These are phyloP conservation scores for Sakesphorus luctuosus DNA, from an alignment of 2,113 vertebrate genomes.

Conservation along the genomic window DNA sequence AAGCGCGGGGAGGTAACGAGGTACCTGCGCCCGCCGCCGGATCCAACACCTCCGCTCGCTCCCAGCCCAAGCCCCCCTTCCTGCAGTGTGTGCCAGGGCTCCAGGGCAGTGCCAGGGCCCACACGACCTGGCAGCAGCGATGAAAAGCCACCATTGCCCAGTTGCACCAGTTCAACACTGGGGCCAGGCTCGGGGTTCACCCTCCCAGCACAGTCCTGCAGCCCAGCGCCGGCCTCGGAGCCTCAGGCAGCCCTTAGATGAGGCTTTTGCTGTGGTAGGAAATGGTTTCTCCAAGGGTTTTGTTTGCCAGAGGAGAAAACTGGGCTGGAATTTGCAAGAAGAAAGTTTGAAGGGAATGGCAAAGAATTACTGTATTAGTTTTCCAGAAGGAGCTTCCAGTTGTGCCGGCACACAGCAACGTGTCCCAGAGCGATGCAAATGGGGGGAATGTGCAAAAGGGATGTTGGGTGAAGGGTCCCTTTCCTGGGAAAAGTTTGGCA, in stretches of 20 bases:
- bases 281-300: constrained; percentile 4
- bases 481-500: background rate
- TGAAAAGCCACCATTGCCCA: fast-evolving
- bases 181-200: fast-evolving
- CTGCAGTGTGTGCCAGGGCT: fast-evolving
- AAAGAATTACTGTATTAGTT: background rate
- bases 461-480: background rate
- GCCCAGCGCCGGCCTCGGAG: background rate
- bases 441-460: background rate
- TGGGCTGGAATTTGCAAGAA: background rate
- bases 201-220: background rate
- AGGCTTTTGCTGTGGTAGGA: background rate
- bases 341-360: background rate
- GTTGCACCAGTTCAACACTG: background rate
- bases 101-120: background rate
- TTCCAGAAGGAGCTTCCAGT: background rate
- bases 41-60: background rate
- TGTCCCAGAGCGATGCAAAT: fast-evolving
- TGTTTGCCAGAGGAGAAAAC: constrained; percentile 11
- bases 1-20: background rate
- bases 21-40: background rate
- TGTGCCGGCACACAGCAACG: fast-evolving
- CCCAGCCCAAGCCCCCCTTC: background rate
- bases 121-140: fast-evolving
- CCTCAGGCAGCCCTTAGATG: background rate